These are phyloP conservation scores for Hecatera dysodea DNA, from an alignment of 2,888 invertebrate genomes.

Conservation along the genomic window DNA sequence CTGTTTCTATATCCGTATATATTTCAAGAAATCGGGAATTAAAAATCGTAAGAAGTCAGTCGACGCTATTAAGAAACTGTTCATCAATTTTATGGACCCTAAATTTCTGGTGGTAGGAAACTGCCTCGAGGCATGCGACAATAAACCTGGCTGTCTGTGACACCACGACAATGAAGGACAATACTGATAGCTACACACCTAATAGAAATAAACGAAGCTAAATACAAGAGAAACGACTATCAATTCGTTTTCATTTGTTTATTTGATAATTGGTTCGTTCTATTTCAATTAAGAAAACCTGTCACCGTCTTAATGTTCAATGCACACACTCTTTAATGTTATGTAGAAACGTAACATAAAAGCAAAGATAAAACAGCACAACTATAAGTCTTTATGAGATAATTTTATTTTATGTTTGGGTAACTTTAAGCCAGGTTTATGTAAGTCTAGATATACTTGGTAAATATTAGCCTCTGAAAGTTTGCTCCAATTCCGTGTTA, in stretches of 20 bases:
- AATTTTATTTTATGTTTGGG: slow-evolving; percentile 30
- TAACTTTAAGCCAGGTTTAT: slow-evolving; percentile 46
- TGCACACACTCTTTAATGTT: background rate
- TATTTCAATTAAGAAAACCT: slow-evolving; percentile 12
- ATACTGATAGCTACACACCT: slow-evolving; percentile 72
- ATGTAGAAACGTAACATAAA: background rate
- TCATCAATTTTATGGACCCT: slow-evolving; percentile 89
- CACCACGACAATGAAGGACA: slow-evolving; percentile 83
- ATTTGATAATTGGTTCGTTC: slow-evolving; percentile 33
- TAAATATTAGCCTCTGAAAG: slow-evolving; percentile 49
- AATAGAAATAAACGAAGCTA: slow-evolving; percentile 74
- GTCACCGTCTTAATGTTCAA: background rate
- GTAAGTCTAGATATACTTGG: slow-evolving; percentile 45
- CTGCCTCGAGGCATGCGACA: slow-evolving; percentile 85
- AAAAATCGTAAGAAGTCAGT: slow-evolving; percentile 75
- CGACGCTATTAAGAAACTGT: slow-evolving; percentile 85
- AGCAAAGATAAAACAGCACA: background rate
- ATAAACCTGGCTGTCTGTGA: slow-evolving; percentile 83
- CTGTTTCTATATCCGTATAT: slow-evolving; percentile 53
- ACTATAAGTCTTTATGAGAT: slow-evolving; percentile 19
- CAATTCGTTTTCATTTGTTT: slow-evolving; percentile 47
- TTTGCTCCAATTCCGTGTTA: slow-evolving; percentile 59
- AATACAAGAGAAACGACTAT: slow-evolving; percentile 42
- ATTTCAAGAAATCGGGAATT: slow-evolving; percentile 67
- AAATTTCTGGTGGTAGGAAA: slow-evolving; percentile 87